Conservation (phyloP, 2,113 vertebrate species). For the Pica pica region DNA sequence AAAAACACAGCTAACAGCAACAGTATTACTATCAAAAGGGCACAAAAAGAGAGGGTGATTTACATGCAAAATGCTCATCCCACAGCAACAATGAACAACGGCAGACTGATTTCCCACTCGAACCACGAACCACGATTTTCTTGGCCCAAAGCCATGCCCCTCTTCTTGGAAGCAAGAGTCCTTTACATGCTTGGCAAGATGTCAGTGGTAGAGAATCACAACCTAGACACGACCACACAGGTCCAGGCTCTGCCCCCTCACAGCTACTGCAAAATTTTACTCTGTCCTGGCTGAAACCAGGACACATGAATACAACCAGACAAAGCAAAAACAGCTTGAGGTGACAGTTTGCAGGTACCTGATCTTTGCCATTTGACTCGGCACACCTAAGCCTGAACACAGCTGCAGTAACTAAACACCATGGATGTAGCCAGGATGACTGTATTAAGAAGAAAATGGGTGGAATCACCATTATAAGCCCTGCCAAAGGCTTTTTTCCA, state of each 20-base stretch:
- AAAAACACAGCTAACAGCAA: not conserved
- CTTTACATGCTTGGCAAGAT: not conserved
- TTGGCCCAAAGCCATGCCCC: not conserved
- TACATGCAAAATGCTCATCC: not conserved
- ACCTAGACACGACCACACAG: fast-evolving
- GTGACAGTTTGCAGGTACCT: not conserved
- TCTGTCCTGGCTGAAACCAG: not conserved
- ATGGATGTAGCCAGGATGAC: not conserved
- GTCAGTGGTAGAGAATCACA: not conserved
- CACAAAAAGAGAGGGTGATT: not conserved
- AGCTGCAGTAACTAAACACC: not conserved
- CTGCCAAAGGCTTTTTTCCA: not conserved
- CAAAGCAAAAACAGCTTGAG: not conserved
- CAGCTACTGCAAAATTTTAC: too few species aligned
- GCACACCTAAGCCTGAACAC: not conserved
- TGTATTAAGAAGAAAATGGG: not conserved
- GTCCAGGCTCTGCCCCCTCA: not conserved
- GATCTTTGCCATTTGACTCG: not conserved
- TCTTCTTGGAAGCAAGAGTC: not conserved
- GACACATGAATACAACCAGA: not conserved
- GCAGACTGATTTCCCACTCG: not conserved
- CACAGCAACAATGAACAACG: too few species aligned
- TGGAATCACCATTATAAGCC: not conserved
- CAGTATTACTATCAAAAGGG: not conserved
- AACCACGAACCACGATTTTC: not conserved